Evolutionary conservation across 2,888 invertebrate genomes (phyloP), one percentile per base, ranked within the genome.

Genomic region (Polietes domitor): DNA sequence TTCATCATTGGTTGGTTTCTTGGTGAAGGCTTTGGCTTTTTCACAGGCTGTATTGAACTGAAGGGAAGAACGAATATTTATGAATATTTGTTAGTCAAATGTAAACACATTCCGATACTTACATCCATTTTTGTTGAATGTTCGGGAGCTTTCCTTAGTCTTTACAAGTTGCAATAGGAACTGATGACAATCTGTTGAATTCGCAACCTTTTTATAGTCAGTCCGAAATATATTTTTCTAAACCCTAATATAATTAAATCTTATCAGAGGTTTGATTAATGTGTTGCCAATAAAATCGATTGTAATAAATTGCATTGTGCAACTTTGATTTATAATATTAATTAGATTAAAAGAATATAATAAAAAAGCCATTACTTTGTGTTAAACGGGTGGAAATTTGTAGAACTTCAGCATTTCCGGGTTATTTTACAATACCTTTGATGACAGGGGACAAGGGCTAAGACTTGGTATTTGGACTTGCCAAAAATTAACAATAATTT

Each of bases 11-110:
- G 94, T 94, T 17, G 98, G 98, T 86, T 94, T 94, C 87, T 94
- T 94, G 88, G 95, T 95, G 93, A 98, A 94, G 87, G 94, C 94
- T 93, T 95, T 97, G 19, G 96, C 95, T 88, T 94, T 93, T 85
- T 95, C 96, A 80, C 96, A 94, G 72, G 97, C 96, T 85, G 93
- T 93, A 81, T 94, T 93, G 93, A 97, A 97, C 94, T 94, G 93
- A 37, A 80, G 32, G 7, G 32, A 32, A 32, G 32, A 32, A 32
- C 3, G 32, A 32, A 5, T 7, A 7, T 32, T n/a, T n/a, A n/a
- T 32, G 32, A 32, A 32, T 5, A 32, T 7, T 32, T 32, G 32
- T 3, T 7, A 32, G 32, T 3, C 32, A 32, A 32, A 32, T 5
- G 37, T 37, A 10, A 9, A 2, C 37, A 3, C 37, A n/a, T n/a